Base-by-base conservation (phyloP, 2,888 invertebrate genomes). In the Desoria tigrina region DNA sequence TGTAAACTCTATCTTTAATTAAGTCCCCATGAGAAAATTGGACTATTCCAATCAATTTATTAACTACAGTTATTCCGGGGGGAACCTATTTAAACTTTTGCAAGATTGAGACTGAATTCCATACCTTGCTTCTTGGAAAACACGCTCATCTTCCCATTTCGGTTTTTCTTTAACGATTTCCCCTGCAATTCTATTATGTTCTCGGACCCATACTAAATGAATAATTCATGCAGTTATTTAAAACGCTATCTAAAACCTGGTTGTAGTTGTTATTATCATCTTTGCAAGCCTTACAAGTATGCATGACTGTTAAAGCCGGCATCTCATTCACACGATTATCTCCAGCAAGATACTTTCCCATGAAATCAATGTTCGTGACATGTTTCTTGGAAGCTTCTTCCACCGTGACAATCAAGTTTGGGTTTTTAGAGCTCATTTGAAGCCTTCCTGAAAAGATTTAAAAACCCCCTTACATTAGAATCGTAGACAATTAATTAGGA, bases 281-380 rank as follows among this genome's bases (percentile, higher is more conserved):
- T 28, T 7, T 16, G 7, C 14, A 49, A 7, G 18, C 7, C 26
- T 42, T 68, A 74, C 74, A 61, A 24, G 69, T 75, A 58, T 76
- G 76, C 64, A 76, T 61, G 2, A 63, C 65, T 18, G 76, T 74
- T 21, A 76, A 55, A 1, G 73, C 76, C 0, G 76, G 76, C 76
- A 76, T 76, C 65, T 76, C 76, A 65, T 76, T 76, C 0, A 76
- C 76, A 23, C 74, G 37, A 18, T 73, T 73, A 61, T 76, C 76
- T 11, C 76, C 76, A 23, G 72, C 74, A 27, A 76, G 50, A 60
- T 74, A 76, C 57, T 71, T 72, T 14, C 76, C 76, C 71, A 72
- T 73, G 45, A 75, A 75, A 9, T 73, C 67, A 61, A 75, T 70
- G 49, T 61, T 65, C 37, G 67, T 68, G 9, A 66, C 65, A 2